Evolutionary conservation across 2,113 vertebrate genomes (phyloP).

Genomic region (Australoheros scitulus): DNA sequence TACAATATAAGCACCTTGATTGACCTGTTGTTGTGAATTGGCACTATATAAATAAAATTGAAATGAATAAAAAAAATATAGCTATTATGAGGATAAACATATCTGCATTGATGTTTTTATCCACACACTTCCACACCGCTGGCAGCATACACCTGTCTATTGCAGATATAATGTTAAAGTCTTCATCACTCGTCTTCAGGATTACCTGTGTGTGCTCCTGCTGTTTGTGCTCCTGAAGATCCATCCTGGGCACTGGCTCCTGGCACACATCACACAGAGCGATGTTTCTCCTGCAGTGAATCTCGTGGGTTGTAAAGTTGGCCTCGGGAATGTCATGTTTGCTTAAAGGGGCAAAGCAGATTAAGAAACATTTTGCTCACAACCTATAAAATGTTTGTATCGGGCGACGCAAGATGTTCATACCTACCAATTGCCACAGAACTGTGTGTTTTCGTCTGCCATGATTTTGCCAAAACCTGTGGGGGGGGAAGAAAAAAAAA

Average conservation of each 20-base stretch:
- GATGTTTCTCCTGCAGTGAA: conserved; percentile 93
- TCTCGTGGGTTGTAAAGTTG: conserved; percentile 95
- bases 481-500: neutral
- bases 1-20: neutral
- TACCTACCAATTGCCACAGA: conserved; percentile 81
- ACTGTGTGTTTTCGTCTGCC: conserved; percentile 82
- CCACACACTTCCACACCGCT: neutral
- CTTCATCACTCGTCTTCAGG: neutral
- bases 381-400: neutral
- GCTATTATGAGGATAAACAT: neutral
- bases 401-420: neutral
- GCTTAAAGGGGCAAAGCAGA: conserved; percentile 72
- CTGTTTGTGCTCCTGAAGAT: conserved; percentile 87
- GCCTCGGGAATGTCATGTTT: conserved; percentile 91
- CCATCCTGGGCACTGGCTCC: conserved; percentile 88
- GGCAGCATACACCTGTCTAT: neutral
- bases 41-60: neutral
- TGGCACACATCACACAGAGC: conserved; percentile 87
- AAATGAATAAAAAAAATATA: neutral
- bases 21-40: neutral
- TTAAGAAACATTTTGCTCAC: neutral
- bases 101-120: neutral
- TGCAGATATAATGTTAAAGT: neutral
- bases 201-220: conserved; percentile 88
- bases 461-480: conserved; percentile 57